These are phyloP conservation scores for Globia sparganii DNA, from an alignment of 2,888 invertebrate genomes.

Conservation along the genomic window DNA sequence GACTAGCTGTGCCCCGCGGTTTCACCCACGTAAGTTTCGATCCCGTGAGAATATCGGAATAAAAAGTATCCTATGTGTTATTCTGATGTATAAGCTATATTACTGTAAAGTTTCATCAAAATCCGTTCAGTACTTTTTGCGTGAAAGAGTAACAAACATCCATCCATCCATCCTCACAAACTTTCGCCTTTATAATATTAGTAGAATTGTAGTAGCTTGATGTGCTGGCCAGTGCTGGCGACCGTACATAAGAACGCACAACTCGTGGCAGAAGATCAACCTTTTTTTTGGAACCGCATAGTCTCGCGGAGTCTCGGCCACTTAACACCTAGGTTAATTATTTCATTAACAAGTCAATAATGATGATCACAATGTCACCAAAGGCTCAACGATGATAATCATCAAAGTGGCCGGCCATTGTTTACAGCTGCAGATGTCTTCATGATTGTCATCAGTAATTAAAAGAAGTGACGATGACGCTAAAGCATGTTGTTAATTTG, in stretches of 20 bases:
- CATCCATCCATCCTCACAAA: no score
- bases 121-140: no score
- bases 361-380: constrained; percentile 9
- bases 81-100: no score
- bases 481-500: constrained; percentile 21
- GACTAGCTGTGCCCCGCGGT: no score
- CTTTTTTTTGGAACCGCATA: not conserved
- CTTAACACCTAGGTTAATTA: constrained; percentile 51
- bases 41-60: no score
- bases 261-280: constrained; percentile 22
- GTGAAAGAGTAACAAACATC: no score
- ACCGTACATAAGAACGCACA: not conserved
- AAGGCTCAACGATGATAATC: constrained; percentile 1
- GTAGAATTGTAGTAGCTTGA: no score
- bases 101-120: no score
- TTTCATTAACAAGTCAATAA: constrained; percentile 40
- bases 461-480: constrained; percentile 10
- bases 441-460: constrained; percentile 31
- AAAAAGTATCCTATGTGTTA: no score
- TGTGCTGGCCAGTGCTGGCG: no score
- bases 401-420: constrained; percentile 61
- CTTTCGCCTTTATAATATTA: no score
- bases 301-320: constrained; percentile 5
- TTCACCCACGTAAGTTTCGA: no score
- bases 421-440: constrained; percentile 30